Evolutionary conservation across 2,797 vertebrate genomes (phyloP), one percentile per base, ranked within the genome.

Genomic region (Enoplosus armatus): DNA sequence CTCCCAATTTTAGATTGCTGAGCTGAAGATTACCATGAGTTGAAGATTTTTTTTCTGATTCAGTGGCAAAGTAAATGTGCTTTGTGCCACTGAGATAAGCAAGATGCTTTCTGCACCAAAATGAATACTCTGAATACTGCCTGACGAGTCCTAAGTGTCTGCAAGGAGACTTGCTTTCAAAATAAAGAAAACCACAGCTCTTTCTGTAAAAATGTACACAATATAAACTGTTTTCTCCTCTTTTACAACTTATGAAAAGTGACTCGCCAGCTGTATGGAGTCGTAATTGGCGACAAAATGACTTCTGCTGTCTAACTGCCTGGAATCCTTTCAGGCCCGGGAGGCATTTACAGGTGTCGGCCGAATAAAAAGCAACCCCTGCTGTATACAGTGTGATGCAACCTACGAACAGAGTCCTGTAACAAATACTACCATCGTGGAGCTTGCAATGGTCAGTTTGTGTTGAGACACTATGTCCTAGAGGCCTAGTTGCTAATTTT

Each of bases 221-320:
- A 72, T 60, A 60, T 11, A 67, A 41, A 75, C 27, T 9, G 41
- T 47, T 68, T 68, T 33, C 14, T 48, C 50, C 62, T 71, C 43
- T 60, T 77, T 70, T 56, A 67, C 53, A 48, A 31, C 59, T 59
- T 24, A 67, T 66, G 47, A 80, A 55, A 70, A 73, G 72, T 80
- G 72, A 71, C 58, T 60, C 20, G 1, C 45, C 48, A 55, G 71
- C 82, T 79, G 73, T 33, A 45, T 12, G 0, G 37, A 26, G n/a
- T 31, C 66, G 60, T 86, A 91, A 90, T 89, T 90, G 81, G 79
- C 64, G 70, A 85, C 75, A 84, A 90, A 90, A 87, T 84, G 45
- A 62, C 45, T 76, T 77, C 62, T 55, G 55, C 65, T 31, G 62
- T 82, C 75, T 53, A 64, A 78, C 48, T 56, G 75, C 50, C 66